Conservation (phyloP, 2,797 vertebrate species). For the Parauchenoglanis punctatus region DNA sequence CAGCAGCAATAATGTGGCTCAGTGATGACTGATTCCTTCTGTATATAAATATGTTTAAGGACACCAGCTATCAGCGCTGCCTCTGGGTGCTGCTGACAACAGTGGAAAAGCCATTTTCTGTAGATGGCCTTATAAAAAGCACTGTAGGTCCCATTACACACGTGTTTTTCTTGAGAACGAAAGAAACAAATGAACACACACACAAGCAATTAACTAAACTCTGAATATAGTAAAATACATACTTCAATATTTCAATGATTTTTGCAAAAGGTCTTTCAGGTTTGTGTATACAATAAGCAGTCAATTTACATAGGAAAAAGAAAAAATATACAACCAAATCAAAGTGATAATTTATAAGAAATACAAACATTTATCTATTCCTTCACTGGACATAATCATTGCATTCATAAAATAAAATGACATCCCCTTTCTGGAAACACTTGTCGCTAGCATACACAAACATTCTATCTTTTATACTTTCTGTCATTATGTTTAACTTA, state of each 20-base stretch:
- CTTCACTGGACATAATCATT: constrained; percentile 23
- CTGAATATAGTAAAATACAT: constrained; percentile 68
- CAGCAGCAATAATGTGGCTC: background rate
- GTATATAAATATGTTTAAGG: background rate
- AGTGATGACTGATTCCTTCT: background rate
- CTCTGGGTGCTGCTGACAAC: background rate
- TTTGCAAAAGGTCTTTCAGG: constrained; percentile 66
- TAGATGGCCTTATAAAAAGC: constrained; percentile 19
- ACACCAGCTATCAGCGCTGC: constrained; percentile 13
- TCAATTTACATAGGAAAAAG: constrained; percentile 64
- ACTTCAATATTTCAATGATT: constrained; percentile 62
- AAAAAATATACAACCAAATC: constrained; percentile 50
- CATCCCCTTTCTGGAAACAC: background rate
- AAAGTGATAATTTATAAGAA: constrained; percentile 60
- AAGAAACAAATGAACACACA: background rate
- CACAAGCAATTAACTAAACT: background rate
- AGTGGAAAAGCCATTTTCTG: constrained; percentile 18
- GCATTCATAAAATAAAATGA: constrained; percentile 58
- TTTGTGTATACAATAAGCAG: constrained; percentile 62
- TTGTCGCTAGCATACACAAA: background rate
- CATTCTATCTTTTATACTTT: constrained; percentile 1
- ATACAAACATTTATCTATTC: constrained; percentile 43
- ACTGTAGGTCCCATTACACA: background rate
- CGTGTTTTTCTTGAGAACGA: background rate
- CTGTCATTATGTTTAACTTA: background rate